Conservation (phyloP, 2,888 invertebrate genomes). For the Melikaiella ostensackeni region DNA sequence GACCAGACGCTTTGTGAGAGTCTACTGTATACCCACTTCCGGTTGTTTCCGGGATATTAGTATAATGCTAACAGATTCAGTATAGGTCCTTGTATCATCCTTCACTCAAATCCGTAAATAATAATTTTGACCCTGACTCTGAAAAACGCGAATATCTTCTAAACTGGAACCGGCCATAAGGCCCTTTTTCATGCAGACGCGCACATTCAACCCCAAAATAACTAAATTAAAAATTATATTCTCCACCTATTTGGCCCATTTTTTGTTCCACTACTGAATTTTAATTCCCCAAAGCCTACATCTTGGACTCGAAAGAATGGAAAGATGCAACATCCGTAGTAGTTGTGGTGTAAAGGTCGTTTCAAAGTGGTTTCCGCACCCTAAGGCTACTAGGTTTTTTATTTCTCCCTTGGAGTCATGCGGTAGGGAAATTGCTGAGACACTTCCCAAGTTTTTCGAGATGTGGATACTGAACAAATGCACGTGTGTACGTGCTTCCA, state of each 20-base stretch:
- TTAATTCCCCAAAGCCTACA: not conserved
- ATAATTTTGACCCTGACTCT: too few relatives aligned
- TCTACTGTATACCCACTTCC: too few relatives aligned
- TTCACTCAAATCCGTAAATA: too few relatives aligned
- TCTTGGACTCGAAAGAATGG: not conserved
- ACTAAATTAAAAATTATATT: not conserved
- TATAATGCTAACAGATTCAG: too few relatives aligned
- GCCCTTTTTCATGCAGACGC: too few relatives aligned
- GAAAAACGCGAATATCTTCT: too few relatives aligned
- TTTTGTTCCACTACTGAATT: not conserved
- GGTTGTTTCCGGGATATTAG: too few relatives aligned
- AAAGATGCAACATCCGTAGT: not conserved
- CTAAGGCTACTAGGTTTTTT: slow-evolving; percentile 5
- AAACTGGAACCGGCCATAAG: too few relatives aligned
- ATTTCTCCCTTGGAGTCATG: not conserved
- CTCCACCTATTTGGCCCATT: not conserved
- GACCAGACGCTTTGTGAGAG: too few relatives aligned
- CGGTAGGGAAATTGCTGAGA: not conserved
- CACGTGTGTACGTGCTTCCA: not conserved
- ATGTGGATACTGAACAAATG: slow-evolving; percentile 7
- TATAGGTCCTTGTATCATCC: too few relatives aligned
- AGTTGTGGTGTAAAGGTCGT: not conserved
- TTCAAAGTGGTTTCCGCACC: not conserved
- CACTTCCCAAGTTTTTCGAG: slow-evolving; percentile 15
- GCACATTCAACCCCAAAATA: not conserved